These are phyloP conservation scores for Sycobia sp. DNA, from an alignment of 1,140 invertebrate species.

Conservation along the genomic window DNA sequence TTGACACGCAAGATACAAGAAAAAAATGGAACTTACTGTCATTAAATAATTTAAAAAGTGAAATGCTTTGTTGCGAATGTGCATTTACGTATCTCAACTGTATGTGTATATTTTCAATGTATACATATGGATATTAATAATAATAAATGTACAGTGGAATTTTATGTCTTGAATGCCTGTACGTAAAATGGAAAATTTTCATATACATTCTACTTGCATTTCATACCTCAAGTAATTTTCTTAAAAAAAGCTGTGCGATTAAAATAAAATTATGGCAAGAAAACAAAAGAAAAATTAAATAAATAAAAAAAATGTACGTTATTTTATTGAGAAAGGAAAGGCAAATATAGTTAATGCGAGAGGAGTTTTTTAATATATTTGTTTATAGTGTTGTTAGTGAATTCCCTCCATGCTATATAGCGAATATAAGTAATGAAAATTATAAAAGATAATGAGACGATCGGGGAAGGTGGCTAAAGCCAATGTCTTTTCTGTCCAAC, in stretches of 20 bases:
- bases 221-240: no score
- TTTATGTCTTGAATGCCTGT: slow-evolving; percentile 6
- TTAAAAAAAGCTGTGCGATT: no score
- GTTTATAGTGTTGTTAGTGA: slow-evolving; percentile 60
- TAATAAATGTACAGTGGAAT: slow-evolving; percentile 6
- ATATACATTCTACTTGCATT: slow-evolving; percentile 16
- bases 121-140: slow-evolving; percentile 6
- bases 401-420: slow-evolving; percentile 60
- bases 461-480: neutral
- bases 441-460: slow-evolving; percentile 30
- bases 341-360: slow-evolving; percentile 20
- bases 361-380: slow-evolving; percentile 59
- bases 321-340: slow-evolving; percentile 11
- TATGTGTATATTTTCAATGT: slow-evolving; percentile 2
- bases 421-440: slow-evolving; percentile 41
- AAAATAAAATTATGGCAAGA: neutral
- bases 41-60: neutral
- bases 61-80: neutral
- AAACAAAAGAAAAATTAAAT: slow-evolving; percentile 20
- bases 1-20: neutral
- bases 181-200: slow-evolving; percentile 4
- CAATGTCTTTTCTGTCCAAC: slow-evolving; percentile 51
- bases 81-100: slow-evolving; percentile 8
- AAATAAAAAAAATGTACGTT: slow-evolving; percentile 16
- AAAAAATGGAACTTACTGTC: neutral